Conservation (phyloP, 2,888 invertebrate genomes). For the Mellilla xanthometata region DNA sequence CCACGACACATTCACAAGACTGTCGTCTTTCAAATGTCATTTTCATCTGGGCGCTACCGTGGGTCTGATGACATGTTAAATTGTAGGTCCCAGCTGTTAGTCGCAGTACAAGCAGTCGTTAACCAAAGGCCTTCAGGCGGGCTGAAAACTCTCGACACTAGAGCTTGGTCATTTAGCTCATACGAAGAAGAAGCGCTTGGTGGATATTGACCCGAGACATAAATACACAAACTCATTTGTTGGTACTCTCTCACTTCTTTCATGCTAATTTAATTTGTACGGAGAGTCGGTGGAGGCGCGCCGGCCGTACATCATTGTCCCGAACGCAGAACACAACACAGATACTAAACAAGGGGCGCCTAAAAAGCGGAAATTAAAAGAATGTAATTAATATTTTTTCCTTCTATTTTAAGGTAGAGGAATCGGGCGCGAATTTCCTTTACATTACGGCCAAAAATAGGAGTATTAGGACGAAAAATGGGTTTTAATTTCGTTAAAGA, state of each 20-base stretch:
- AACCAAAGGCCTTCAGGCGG: too few relatives aligned
- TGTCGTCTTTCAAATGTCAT: too few relatives aligned
- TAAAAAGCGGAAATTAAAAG: slow-evolving; percentile 28
- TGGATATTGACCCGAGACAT: slow-evolving; percentile 20
- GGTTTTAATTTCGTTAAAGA: slow-evolving; percentile 26
- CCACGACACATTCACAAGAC: too few relatives aligned
- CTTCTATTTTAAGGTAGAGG: slow-evolving; percentile 13
- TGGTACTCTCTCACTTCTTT: slow-evolving; percentile 38
- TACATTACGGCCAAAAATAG: slow-evolving; percentile 20
- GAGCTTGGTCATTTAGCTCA: too few relatives aligned
- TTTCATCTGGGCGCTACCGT: too few relatives aligned
- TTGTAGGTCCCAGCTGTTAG: too few relatives aligned
- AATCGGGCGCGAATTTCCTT: slow-evolving; percentile 23
- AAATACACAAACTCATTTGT: slow-evolving; percentile 49
- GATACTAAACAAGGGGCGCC: slow-evolving; percentile 21
- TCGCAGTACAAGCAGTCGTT: too few relatives aligned
- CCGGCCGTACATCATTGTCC: slow-evolving; percentile 33
- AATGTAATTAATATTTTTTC: slow-evolving; percentile 29
- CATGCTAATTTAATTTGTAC: slow-evolving; percentile 57
- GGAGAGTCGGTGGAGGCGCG: slow-evolving; percentile 24
- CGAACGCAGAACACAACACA: slow-evolving; percentile 19
- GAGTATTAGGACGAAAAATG: slow-evolving; percentile 24
- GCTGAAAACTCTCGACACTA: too few relatives aligned
- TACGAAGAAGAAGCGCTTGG: too few relatives aligned
- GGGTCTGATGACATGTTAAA: too few relatives aligned